These are phyloP conservation scores for Plemyria rubiginata DNA, from an alignment of 2,888 invertebrate species.

Conservation along the genomic window DNA sequence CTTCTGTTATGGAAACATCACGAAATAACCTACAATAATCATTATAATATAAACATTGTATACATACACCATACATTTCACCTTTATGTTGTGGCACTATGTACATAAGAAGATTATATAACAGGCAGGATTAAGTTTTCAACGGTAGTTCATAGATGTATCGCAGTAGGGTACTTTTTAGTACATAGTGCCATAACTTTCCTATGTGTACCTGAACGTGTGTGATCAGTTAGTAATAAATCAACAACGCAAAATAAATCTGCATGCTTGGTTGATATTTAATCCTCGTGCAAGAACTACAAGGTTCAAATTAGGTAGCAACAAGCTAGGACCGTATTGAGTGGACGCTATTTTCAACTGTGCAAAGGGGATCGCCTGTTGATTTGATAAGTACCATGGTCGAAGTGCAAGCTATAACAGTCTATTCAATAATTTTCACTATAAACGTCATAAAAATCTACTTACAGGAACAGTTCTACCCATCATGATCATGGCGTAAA, in stretches of 20 bases:
- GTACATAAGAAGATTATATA: conserved; percentile 10
- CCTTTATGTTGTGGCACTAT: conserved; percentile 41
- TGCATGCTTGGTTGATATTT: conserved; percentile 1
- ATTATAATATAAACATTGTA: conserved; percentile 81
- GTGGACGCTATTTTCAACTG: conserved; percentile 7
- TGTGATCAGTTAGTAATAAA: conserved; percentile 17
- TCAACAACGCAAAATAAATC: conserved; percentile 18
- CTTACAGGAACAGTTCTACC: neutral
- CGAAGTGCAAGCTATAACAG: conserved; percentile 6
- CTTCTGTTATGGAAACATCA: conserved; percentile 68
- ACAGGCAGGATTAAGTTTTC: conserved; percentile 12
- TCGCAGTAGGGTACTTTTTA: neutral
- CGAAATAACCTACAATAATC: conserved; percentile 82
- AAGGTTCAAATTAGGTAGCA: conserved; percentile 12
- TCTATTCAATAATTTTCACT: neutral
- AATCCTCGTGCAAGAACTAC: conserved; percentile 10
- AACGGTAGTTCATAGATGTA: conserved; percentile 1
- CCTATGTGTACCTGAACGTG: conserved; percentile 17
- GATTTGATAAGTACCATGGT: conserved; percentile 4
- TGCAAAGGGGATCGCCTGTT: neutral
- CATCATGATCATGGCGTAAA: neutral
- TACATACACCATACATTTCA: conserved; percentile 78
- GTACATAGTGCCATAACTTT: conserved; percentile 22
- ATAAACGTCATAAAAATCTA: neutral
- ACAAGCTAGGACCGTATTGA: conserved; percentile 4